phyloP scores from a whole-genome alignment of 2,113 vertebrate species.

The Cathartes aura region DNA sequence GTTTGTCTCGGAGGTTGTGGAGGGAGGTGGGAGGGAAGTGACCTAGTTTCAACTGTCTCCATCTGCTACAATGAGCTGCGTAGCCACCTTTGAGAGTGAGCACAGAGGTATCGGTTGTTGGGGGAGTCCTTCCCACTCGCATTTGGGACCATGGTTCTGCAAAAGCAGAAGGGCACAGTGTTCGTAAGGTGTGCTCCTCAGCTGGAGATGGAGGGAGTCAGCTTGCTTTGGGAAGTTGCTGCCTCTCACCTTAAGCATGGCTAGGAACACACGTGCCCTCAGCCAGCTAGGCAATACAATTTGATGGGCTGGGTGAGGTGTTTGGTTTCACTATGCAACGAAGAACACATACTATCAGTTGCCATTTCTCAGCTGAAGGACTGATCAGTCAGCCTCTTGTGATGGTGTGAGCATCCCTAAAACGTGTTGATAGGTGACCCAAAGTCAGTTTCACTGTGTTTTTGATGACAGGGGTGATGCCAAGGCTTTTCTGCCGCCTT shows the following conservation, averaged over 20 bases:
- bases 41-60: neutral
- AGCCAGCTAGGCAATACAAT: accelerated
- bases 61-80: neutral
- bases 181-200: neutral
- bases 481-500: neutral
- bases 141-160: neutral
- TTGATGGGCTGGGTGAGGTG: neutral
- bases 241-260: neutral
- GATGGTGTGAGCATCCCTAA: neutral
- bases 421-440: neutral
- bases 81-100: neutral
- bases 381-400: neutral
- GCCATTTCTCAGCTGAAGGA: neutral
- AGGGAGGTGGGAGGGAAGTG: neutral
- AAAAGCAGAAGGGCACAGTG: neutral
- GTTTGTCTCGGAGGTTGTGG: neutral
- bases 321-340: neutral
- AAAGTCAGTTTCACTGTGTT: neutral
- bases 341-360: neutral
- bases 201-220: neutral
- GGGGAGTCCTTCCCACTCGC: neutral
- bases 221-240: neutral
- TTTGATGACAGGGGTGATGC: neutral
- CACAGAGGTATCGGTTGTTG: neutral
- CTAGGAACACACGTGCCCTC: neutral